Evolutionary conservation across 2,888 invertebrate species (phyloP).

Genomic region (Phaedon cochleariae): DNA sequence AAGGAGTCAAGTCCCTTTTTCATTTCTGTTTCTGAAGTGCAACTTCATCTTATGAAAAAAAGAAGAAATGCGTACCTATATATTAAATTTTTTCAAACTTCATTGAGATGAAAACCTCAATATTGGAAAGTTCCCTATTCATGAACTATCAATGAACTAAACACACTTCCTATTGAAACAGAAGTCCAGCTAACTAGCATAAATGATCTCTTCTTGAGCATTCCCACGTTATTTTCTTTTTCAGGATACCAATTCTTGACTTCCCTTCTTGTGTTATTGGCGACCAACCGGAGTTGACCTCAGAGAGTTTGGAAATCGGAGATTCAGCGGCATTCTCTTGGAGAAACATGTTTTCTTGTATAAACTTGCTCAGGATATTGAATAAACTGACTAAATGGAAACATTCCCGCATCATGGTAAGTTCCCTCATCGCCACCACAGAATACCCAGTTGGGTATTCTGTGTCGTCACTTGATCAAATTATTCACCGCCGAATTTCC

Average conservation of each 20-base stretch:
- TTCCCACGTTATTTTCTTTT: slow-evolving; percentile 46
- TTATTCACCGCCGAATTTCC: slow-evolving; percentile 27
- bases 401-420: slow-evolving; percentile 92
- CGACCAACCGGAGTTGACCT: slow-evolving; percentile 91
- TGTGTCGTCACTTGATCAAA: neutral
- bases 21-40: too few relatives aligned
- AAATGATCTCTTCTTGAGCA: too few relatives aligned
- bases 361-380: slow-evolving; percentile 93
- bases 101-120: too few relatives aligned
- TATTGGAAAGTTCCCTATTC: too few relatives aligned
- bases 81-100: too few relatives aligned
- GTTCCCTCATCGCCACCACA: neutral
- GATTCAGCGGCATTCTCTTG: slow-evolving; percentile 90
- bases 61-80: too few relatives aligned
- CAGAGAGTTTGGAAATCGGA: slow-evolving; percentile 88
- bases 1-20: too few relatives aligned
- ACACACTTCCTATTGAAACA: too few relatives aligned
- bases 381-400: slow-evolving; percentile 99
- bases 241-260: slow-evolving; percentile 88
- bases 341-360: slow-evolving; percentile 98
- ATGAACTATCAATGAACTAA: too few relatives aligned
- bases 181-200: too few relatives aligned
- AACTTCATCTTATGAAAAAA: too few relatives aligned
- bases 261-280: slow-evolving; percentile 97
- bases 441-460: neutral